Percentiles rank a stretch among this genome's conserved stretches.
phyloP scores from a whole-genome alignment of 2,113 vertebrate genomes.

The Pelodiscus sinensis region DNA sequence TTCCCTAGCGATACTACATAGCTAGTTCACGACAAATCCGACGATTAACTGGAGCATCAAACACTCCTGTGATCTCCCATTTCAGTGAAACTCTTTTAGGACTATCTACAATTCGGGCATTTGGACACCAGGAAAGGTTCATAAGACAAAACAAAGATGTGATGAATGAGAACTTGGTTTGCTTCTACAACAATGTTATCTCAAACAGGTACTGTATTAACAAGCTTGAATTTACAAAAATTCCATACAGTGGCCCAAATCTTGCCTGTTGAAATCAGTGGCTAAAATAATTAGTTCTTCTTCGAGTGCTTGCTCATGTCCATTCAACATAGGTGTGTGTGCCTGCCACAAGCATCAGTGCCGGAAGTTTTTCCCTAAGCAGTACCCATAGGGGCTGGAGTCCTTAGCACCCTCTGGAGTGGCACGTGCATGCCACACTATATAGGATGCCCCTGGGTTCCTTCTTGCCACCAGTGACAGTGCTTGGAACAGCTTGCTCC shows the following conservation, averaged over 20 bases:
- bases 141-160: constrained; percentile 66
- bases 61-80: constrained; percentile 69
- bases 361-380: too few species aligned
- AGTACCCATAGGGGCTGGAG: too few species aligned
- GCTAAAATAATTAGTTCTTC: neutral
- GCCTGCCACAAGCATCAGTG: too few species aligned
- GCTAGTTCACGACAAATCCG: constrained; percentile 63
- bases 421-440: too few species aligned
- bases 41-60: constrained; percentile 42
- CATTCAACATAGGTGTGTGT: too few species aligned
- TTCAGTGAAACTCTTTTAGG: constrained; percentile 69
- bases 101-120: constrained; percentile 65
- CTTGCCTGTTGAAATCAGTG: neutral
- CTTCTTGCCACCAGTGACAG: too few species aligned
- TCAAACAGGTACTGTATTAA: constrained; percentile 66
- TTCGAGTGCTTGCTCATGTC: too few species aligned
- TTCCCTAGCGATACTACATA: constrained; percentile 65
- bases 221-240: neutral
- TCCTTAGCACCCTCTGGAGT: too few species aligned
- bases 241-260: neutral
- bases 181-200: constrained; percentile 76
- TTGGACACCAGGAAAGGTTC: constrained; percentile 71
- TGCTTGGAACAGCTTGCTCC: too few species aligned
- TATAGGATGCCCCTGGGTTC: too few species aligned
- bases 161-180: constrained; percentile 74